Evolutionary conservation across 92 coral and sea anemone species (phyloP).

Genomic region (Phenganax subtilis): DNA sequence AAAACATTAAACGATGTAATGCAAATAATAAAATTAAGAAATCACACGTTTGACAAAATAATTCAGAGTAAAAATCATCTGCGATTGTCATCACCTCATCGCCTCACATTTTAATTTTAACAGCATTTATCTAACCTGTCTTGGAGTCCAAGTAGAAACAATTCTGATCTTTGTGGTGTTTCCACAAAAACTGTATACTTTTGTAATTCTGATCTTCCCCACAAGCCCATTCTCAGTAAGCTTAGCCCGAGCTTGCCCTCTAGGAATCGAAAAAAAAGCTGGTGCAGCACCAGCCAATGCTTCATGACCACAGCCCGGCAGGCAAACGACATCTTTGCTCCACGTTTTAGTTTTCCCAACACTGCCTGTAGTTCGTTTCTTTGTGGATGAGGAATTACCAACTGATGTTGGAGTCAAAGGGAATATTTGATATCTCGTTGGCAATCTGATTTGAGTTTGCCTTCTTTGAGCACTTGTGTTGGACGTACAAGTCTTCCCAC

Average conservation of each 20-base stretch:
- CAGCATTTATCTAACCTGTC: conserved; percentile 3
- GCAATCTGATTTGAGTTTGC: conserved; percentile 4
- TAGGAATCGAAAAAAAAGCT: conserved; percentile 11
- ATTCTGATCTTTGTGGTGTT: too few species aligned
- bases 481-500: background rate
- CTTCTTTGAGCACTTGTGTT: background rate
- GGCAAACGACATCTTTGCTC: conserved; percentile 35
- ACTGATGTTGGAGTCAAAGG: conserved; percentile 4
- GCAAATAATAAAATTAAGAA: background rate
- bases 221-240: conserved; percentile 15
- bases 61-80: background rate
- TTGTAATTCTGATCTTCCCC: conserved; percentile 30
- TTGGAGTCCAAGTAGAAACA: conserved; percentile 32
- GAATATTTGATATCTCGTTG: conserved; percentile 8
- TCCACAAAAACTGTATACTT: too few species aligned
- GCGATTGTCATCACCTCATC: background rate
- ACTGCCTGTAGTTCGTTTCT: conserved; percentile 23
- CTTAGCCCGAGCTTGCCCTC: conserved; percentile 19
- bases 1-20: background rate
- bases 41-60: background rate
- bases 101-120: background rate
- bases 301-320: conserved; percentile 7
- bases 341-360: conserved; percentile 31
- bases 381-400: conserved; percentile 11
- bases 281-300: conserved; percentile 10